phyloP scores from a whole-genome alignment of 1,140 invertebrate species.

The Megalopta genalis region DNA sequence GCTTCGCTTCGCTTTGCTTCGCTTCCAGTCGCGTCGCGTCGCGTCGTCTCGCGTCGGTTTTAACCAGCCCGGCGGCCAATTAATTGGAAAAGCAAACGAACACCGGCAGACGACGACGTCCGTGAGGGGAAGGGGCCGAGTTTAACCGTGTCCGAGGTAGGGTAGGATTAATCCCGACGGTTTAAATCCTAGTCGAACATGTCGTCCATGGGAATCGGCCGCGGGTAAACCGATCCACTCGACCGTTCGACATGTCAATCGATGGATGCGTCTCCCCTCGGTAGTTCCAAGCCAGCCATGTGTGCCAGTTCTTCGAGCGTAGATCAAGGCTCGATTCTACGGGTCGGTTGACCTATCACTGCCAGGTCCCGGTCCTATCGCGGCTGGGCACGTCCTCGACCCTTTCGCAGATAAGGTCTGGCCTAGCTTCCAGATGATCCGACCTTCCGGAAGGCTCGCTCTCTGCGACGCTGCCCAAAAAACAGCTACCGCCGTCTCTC shows the following conservation, averaged over 20 bases:
- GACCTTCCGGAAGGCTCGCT: background rate
- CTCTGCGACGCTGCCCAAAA: background rate
- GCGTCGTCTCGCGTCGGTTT: background rate
- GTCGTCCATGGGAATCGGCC: slow-evolving; percentile 27
- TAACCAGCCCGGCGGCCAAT: background rate
- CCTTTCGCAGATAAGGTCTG: slow-evolving; percentile 23
- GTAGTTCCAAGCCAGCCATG: slow-evolving; percentile 15
- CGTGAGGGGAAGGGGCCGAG: background rate
- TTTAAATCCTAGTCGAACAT: slow-evolving; percentile 41
- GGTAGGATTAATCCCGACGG: slow-evolving; percentile 10
- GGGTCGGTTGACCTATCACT: slow-evolving; percentile 54
- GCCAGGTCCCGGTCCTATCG: slow-evolving; percentile 23
- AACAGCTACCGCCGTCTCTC: no score
- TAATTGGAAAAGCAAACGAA: slow-evolving; percentile 40
- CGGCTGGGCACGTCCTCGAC: background rate
- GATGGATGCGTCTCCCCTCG: slow-evolving; percentile 28
- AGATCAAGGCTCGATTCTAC: slow-evolving; percentile 57
- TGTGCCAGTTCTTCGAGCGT: slow-evolving; percentile 41
- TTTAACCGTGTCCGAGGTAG: slow-evolving; percentile 15
- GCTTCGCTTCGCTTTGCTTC: no score
- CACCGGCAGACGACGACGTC: background rate
- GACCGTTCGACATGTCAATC: slow-evolving; percentile 48
- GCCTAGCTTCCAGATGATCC: accelerated
- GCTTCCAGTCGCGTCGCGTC: no score
- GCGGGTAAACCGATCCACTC: slow-evolving; percentile 43